Evolutionary conservation across 2,888 invertebrate species (phyloP).

Genomic region (Harpalus rubripes): DNA sequence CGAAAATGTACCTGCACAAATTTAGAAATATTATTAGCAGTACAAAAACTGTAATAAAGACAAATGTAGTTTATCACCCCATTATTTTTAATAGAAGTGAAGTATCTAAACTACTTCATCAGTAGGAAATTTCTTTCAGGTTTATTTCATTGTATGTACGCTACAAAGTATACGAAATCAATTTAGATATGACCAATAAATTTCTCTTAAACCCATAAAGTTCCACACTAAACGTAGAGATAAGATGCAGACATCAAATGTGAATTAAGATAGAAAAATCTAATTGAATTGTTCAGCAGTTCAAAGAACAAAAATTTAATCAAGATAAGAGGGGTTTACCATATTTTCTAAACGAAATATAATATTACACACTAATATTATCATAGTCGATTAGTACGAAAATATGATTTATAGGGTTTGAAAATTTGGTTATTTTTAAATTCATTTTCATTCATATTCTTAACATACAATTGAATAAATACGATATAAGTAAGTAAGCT

Average conservation of each 20-base stretch:
- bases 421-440: too few species aligned
- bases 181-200: constrained; percentile 46
- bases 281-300: constrained; percentile 27
- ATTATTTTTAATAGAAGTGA: constrained; percentile 2
- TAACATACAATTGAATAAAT: too few species aligned
- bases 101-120: not conserved
- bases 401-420: too few species aligned
- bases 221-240: constrained; percentile 14
- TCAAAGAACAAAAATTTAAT: not conserved
- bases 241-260: constrained; percentile 29
- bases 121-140: constrained; percentile 3
- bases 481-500: too few species aligned
- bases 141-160: constrained; percentile 14
- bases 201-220: constrained; percentile 16
- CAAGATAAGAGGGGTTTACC: not conserved
- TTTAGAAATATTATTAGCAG: not conserved
- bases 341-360: too few species aligned
- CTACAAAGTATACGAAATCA: constrained; percentile 47
- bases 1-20: not conserved
- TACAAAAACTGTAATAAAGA: not conserved
- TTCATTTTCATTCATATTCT: too few species aligned
- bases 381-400: too few species aligned
- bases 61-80: not conserved
- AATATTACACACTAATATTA: too few species aligned
- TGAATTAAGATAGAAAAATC: constrained; percentile 29